A percentile compares a stretch with the other conserved stretches of the same genome.
These are phyloP conservation scores for Chiroxiphia lanceolata DNA, from an alignment of 2,797 vertebrate genomes.

Conservation along the genomic window DNA sequence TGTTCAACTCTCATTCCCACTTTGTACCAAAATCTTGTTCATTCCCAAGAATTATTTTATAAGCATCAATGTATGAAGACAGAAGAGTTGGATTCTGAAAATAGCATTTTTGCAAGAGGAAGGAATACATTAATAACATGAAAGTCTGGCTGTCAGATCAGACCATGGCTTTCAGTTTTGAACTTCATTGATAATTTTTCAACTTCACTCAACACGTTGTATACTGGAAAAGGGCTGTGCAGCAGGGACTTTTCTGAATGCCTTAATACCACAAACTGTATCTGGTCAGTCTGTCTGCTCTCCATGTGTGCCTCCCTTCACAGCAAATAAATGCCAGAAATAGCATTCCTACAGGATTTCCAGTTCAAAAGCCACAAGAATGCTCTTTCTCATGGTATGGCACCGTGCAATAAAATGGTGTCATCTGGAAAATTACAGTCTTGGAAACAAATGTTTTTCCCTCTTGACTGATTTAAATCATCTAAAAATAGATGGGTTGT, in stretches of 20 bases:
- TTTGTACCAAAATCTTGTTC: conserved; percentile 20
- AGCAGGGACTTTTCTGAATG: conserved; percentile 61
- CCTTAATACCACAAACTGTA: conserved; percentile 65
- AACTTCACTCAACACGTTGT: conserved; percentile 52
- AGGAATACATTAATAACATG: conserved; percentile 26
- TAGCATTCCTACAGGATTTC: conserved; percentile 76
- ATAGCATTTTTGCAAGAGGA: neutral
- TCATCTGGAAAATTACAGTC: conserved; percentile 79
- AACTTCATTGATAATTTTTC: conserved; percentile 56
- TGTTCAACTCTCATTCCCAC: neutral
- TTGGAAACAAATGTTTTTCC: conserved; percentile 71
- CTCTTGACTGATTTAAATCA: conserved; percentile 65
- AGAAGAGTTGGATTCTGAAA: conserved; percentile 47
- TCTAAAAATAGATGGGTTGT: conserved; percentile 74
- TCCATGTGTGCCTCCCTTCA: conserved; percentile 66
- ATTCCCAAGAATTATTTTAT: conserved; percentile 6
- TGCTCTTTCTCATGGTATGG: conserved; percentile 75
- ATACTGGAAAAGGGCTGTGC: conserved; percentile 22
- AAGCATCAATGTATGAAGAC: neutral
- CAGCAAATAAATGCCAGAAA: conserved; percentile 73
- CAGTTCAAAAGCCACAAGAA: conserved; percentile 78
- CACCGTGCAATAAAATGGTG: conserved; percentile 70
- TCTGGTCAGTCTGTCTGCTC: conserved; percentile 70
- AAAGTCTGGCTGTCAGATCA: conserved; percentile 54
- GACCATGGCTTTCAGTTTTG: conserved; percentile 37